Evolutionary conservation across 2,113 vertebrate genomes (phyloP).

Genomic region (Macrotis lagotis): DNA sequence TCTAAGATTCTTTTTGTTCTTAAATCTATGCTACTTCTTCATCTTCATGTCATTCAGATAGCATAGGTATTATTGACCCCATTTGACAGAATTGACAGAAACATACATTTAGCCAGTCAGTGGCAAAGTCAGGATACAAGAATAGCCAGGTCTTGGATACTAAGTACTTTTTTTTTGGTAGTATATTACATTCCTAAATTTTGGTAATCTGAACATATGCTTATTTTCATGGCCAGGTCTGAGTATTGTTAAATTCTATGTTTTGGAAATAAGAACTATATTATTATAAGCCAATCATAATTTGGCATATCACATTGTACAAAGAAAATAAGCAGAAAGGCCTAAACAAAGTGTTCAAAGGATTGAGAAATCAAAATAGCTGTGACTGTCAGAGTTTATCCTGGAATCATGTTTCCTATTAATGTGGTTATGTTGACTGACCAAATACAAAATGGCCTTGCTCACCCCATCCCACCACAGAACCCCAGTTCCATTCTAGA

Average conservation of each 20-base stretch:
- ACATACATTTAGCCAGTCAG: not conserved
- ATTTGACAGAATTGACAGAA: not conserved
- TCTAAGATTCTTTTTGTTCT: not conserved
- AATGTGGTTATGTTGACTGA: not conserved
- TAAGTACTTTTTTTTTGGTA: conserved; percentile 1
- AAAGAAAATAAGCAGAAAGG: conserved; percentile 27
- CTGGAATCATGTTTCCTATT: conserved; percentile 38
- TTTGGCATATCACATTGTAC: conserved; percentile 16
- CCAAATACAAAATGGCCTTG: conserved; percentile 27
- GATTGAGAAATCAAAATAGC: not conserved
- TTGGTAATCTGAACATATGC: not conserved
- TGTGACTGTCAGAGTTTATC: not conserved
- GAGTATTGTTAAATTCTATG: not conserved
- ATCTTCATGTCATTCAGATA: not conserved
- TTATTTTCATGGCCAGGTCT: not conserved
- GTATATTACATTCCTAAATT: not conserved
- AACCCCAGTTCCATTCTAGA: not conserved
- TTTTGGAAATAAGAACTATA: not conserved
- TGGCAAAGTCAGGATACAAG: not conserved
- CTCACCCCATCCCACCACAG: not conserved
- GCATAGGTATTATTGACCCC: not conserved
- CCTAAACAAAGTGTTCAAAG: conserved; percentile 8
- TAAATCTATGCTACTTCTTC: not conserved
- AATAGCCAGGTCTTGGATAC: not conserved
- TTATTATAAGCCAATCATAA: conserved; percentile 22